Conservation (phyloP, 92 coral and sea anemone species). For the Hydrozoanthus gracilis region DNA sequence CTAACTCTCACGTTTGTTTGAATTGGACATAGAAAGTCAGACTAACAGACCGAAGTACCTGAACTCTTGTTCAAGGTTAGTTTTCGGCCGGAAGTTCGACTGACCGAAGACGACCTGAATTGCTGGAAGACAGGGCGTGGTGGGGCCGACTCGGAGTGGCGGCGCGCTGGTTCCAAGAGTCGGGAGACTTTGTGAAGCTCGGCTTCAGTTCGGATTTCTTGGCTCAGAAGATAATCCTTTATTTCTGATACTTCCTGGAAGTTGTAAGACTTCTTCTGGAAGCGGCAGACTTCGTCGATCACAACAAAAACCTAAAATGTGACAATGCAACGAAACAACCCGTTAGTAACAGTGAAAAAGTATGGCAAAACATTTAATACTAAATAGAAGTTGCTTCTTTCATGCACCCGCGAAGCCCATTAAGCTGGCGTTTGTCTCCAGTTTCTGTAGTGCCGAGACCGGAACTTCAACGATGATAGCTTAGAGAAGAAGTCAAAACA, state of each 20-base stretch:
- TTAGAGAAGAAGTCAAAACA: too few relatives aligned
- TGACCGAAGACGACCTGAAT: slow-evolving; percentile 29
- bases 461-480: too few relatives aligned
- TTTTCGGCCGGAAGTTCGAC: slow-evolving; percentile 5
- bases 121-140: slow-evolving; percentile 70
- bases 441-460: too few relatives aligned
- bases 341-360: too few relatives aligned
- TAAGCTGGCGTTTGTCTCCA: too few relatives aligned
- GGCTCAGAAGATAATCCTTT: slow-evolving; percentile 82
- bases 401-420: too few relatives aligned
- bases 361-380: not conserved
- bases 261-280: slow-evolving; percentile 90
- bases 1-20: too few relatives aligned
- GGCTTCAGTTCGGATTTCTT: slow-evolving; percentile 84
- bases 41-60: slow-evolving; percentile 32
- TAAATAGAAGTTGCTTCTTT: not conserved
- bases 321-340: not conserved
- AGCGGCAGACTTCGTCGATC: slow-evolving; percentile 88
- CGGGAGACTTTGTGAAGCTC: slow-evolving; percentile 93
- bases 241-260: slow-evolving; percentile 95
- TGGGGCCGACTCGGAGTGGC: slow-evolving; percentile 72
- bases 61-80: slow-evolving; percentile 11
- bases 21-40: too few relatives aligned
- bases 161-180: slow-evolving; percentile 87
- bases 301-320: slow-evolving; percentile 76